These are phyloP conservation scores for Helicoverpa zea DNA, from an alignment of 1,140 invertebrate genomes.

Conservation along the genomic window DNA sequence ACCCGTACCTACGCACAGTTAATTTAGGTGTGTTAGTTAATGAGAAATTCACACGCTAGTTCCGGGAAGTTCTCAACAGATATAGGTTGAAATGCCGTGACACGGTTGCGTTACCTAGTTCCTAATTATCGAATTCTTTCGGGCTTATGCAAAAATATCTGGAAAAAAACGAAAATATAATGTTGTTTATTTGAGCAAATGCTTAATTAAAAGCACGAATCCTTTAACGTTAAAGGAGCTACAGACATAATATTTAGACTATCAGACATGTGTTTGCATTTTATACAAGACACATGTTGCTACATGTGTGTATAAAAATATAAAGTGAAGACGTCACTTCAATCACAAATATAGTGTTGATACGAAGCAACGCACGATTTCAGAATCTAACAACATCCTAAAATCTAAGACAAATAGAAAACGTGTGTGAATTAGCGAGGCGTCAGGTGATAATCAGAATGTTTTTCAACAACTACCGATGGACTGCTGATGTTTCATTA, in stretches of 20 bases:
- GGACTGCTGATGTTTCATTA: conserved; percentile 10
- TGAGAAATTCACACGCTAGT: conserved; percentile 18
- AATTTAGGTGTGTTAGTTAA: conserved; percentile 37
- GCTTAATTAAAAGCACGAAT: neutral
- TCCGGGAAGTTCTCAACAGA: conserved; percentile 9
- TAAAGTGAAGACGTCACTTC: conserved; percentile 18
- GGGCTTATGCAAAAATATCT: neutral
- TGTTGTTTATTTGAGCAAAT: neutral
- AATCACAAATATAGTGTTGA: conserved; percentile 38
- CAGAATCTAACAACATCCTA: conserved; percentile 27
- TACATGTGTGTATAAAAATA: conserved; percentile 23
- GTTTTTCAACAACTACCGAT: conserved; percentile 41
- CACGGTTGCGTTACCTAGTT: neutral
- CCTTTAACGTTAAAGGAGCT: conserved; percentile 8
- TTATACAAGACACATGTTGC: neutral
- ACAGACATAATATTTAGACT: conserved; percentile 30
- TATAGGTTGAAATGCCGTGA: conserved; percentile 24
- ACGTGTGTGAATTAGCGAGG: conserved; percentile 45
- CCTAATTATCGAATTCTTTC: neutral
- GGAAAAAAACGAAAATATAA: neutral
- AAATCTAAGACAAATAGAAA: conserved; percentile 48
- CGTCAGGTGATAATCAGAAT: conserved; percentile 46
- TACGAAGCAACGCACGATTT: conserved; percentile 11
- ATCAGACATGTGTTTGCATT: neutral
- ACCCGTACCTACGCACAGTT: neutral